These are phyloP conservation scores for Andrena praecox DNA, from an alignment of 2,888 invertebrate species.

Conservation along the genomic window DNA sequence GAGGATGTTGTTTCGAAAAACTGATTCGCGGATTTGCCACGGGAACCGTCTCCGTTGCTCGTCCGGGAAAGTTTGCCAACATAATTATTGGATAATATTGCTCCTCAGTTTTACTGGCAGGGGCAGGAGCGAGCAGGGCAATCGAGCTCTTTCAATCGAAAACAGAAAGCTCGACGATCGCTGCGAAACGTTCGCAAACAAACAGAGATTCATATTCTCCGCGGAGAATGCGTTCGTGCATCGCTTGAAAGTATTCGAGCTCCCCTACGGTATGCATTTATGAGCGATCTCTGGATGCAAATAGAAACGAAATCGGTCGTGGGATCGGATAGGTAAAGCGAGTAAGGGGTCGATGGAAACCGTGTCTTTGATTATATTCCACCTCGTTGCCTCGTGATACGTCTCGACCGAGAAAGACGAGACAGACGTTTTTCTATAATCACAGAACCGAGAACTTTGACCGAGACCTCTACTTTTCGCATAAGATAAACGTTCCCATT, in stretches of 20 bases:
- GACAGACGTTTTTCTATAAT: not conserved
- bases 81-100: conserved; percentile 29
- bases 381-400: not conserved
- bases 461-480: not conserved
- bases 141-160: not conserved
- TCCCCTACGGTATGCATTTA: conserved; percentile 6
- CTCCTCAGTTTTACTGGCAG: not conserved
- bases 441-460: not conserved
- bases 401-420: not conserved
- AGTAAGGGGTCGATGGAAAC: not conserved
- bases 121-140: not conserved
- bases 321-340: not conserved
- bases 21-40: not conserved
- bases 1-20: not conserved
- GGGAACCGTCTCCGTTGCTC: not conserved
- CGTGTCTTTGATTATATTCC: conserved; percentile 23
- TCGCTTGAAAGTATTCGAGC: conserved; percentile 9
- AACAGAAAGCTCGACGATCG: not conserved
- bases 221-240: not conserved
- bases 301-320: conserved; percentile 27
- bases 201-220: conserved; percentile 4
- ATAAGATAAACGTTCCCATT: not conserved
- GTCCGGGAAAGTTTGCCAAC: not conserved
- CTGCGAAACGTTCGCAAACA: not conserved
- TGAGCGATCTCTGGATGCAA: conserved; percentile 5